Evolutionary conservation across 1,140 invertebrate species (phyloP).

Genomic region (Drosophila burlai): DNA sequence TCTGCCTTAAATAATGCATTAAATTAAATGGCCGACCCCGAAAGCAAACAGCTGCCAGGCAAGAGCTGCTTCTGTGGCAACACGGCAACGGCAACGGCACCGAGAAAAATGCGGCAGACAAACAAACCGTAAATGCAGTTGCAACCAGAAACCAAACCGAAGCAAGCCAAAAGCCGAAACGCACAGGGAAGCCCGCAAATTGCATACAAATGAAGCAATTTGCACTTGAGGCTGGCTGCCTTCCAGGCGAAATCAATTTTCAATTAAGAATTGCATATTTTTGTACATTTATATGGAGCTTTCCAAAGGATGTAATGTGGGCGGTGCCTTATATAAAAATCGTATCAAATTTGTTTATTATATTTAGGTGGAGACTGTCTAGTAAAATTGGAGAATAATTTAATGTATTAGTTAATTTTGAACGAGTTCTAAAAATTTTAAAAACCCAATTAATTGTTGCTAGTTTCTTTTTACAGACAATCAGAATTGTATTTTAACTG

Average conservation of each 20-base stretch:
- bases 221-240: constrained; percentile 54
- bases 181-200: constrained; percentile 54
- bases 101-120: constrained; percentile 42
- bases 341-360: too few species aligned
- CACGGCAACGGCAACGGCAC: not conserved
- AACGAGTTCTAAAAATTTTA: too few species aligned
- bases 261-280: constrained; percentile 74
- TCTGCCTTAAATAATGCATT: constrained; percentile 54
- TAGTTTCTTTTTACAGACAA: too few species aligned
- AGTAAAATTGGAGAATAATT: not conserved
- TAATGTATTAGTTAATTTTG: too few species aligned
- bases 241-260: constrained; percentile 58
- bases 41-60: constrained; percentile 40
- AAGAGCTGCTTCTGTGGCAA: constrained; percentile 22
- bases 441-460: too few species aligned
- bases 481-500: too few species aligned
- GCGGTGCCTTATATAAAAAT: too few species aligned
- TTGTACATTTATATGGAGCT: constrained; percentile 25
- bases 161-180: constrained; percentile 42
- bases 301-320: not conserved
- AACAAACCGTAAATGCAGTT: constrained; percentile 43
- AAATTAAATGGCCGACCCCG: constrained; percentile 43
- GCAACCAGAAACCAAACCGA: constrained; percentile 40
- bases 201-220: constrained; percentile 75
- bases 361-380: not conserved